phyloP scores from a whole-genome alignment of 2,113 vertebrate species.

The Anarhynchus alexandrinus region DNA sequence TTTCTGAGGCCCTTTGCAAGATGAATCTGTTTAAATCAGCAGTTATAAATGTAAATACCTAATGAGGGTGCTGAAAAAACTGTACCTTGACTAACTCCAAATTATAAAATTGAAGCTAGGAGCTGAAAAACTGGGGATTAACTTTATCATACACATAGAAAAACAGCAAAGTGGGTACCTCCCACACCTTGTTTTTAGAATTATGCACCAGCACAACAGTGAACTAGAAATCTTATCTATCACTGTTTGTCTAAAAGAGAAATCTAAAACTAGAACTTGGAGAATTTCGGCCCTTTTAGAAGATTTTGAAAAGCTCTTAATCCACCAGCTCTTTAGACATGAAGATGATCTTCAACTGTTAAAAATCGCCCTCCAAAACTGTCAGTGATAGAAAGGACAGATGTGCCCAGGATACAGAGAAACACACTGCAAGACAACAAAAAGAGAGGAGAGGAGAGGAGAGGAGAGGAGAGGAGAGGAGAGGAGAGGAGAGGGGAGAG shows the following conservation, averaged over 20 bases:
- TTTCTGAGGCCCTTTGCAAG: neutral
- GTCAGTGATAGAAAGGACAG: neutral
- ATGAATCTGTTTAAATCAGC: slow-evolving; percentile 4
- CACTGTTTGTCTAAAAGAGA: neutral
- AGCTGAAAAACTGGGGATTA: neutral
- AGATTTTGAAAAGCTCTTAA: neutral
- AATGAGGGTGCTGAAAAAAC: neutral
- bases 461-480: neutral
- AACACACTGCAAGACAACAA: neutral
- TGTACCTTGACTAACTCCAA: neutral
- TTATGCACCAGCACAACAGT: neutral
- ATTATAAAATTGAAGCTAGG: neutral
- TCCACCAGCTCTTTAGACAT: neutral
- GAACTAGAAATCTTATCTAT: neutral
- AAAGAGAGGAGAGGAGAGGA: neutral
- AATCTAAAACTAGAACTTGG: neutral
- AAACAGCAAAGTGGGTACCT: neutral
- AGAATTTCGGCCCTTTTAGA: neutral
- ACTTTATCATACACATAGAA: neutral
- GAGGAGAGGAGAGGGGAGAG: neutral
- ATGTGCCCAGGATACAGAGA: neutral
- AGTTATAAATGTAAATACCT: neutral
- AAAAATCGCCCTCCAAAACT: neutral
- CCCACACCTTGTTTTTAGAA: neutral
- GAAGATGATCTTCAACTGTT: neutral